Evolutionary conservation across 2,888 invertebrate species (phyloP), one percentile per base, ranked within the genome.

Genomic region (Lamproptera curius): DNA sequence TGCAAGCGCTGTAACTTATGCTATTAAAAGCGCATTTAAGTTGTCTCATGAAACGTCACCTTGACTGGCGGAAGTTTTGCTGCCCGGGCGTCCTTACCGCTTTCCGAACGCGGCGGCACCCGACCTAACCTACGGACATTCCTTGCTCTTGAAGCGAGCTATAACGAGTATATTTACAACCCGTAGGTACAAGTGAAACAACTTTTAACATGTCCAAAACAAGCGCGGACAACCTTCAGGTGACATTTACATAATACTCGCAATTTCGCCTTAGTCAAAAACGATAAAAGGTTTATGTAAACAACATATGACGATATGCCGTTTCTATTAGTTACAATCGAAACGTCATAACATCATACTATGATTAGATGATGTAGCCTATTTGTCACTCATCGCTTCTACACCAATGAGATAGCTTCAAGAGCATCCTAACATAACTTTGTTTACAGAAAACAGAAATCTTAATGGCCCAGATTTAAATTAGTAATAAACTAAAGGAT

Each of bases 21-120:
- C n/a, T n/a, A n/a, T n/a, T 28, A 28, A 28, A 10, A 28, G 6
- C 6, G 28, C 9, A 28, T 28, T 26, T 49, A 44, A 52, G 23
- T 52, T 46, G 59, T 26, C 34, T 40, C 3, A 46, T 41, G 58
- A 62, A 63, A 59, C 50, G 56, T 76, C 61, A 75, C 84, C 84
- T 84, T 85, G 83, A 76, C 69, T 73, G 61, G 64, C 84, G 83
- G 83, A 83, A 84, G 82, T 68, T 58, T 54, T 56, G 51, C 49
- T 51, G 52, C 53, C 71, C 70, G 63, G 76, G 68, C 68, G 75
- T 73, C 81, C 81, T 79, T 77, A 80, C 68, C 56, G 65, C 77
- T 78, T 79, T 79, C 76, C 72, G 70, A 70, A 63, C 59, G 57
- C 59, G 59, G 55, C 36, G 40, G 41, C 57, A 63, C 61, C 57